Base-by-base conservation (phyloP, 2,888 invertebrate species). In the Lasioglossum lativentre region DNA sequence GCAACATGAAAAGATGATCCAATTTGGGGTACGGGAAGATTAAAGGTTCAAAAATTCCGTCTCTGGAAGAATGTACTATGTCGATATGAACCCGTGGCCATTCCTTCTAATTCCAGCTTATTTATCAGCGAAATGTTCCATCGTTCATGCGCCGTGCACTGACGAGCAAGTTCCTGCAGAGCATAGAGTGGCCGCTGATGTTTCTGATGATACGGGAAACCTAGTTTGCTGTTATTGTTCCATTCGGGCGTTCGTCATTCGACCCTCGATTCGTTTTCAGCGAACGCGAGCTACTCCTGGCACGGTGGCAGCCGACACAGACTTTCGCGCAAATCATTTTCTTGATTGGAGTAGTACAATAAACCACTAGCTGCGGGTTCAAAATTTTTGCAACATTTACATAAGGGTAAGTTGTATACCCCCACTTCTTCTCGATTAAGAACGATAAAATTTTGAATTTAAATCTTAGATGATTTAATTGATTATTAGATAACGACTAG, bases 81-180 rank as follows among this genome's bases (percentile, higher is more conserved):
- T 8, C 23, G 47, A 47, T 52, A 23, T 23, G 23, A 52, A 52
- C 27, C 27, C 10, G n/a, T 19, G 38, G 2, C 30, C 19, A 16
- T 34, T 66, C 34, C 66, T 59, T 82, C 68, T 74, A 83, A 84
- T 82, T 82, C 68, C 47, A 30, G 19, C 45, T 74, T 84, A 83
- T 77, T 84, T 83, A 82, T 82, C 74, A 83, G 47, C 4, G 56
- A 74, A 66, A 77, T n/a, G 77, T 78, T 72, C 40, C 66, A 45
- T 66, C 27, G 14, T 27, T 59, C 56, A 23, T 52, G 23, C 4
- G 27, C 16, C 27, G 27, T n/a, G 16, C 34, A 16, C 8, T 27
- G 78, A 72, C 68, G 40, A 77, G 59, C 45, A 34, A 56, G 23
- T 66, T 66, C 30, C 30, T 5, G 30, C 14, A 38, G 76, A 77